Evolutionary conservation across 92 coral and sea anemone genomes (phyloP).

Genomic region (Actinernus sp.): DNA sequence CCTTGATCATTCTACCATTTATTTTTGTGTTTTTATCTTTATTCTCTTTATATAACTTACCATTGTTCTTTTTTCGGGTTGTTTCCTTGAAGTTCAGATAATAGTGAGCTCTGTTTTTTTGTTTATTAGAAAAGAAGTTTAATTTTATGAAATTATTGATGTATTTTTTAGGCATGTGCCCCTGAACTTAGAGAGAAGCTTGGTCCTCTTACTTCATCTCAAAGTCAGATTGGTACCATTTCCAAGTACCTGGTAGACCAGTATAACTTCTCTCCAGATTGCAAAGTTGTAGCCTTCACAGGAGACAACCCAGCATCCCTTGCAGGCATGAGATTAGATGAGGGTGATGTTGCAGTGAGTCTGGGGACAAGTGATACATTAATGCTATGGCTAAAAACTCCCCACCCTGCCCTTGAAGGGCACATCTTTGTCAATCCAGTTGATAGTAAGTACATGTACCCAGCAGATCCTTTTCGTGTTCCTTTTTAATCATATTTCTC

Average conservation of each 20-base stretch:
- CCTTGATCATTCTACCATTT: too few species aligned
- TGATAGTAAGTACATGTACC: constrained; percentile 61
- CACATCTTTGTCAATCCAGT: constrained; percentile 97
- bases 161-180: constrained; percentile 91
- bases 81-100: too few species aligned
- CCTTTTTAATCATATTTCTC: neutral
- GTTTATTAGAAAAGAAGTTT: too few species aligned
- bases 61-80: too few species aligned
- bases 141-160: too few species aligned
- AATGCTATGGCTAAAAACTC: constrained; percentile 84
- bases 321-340: constrained; percentile 90
- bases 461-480: neutral
- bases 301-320: constrained; percentile 99
- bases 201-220: constrained; percentile 81
- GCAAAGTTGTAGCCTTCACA: constrained; percentile 96
- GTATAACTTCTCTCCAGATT: constrained; percentile 80
- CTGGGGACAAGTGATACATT: constrained; percentile 97
- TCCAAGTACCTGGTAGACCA: constrained; percentile 81
- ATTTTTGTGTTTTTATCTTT: too few species aligned
- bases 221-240: constrained; percentile 68
- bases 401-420: constrained; percentile 92
- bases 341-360: constrained; percentile 89
- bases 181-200: constrained; percentile 81
- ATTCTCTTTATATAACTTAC: too few species aligned
- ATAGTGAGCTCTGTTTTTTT: too few species aligned